Evolutionary conservation across 1,140 invertebrate genomes (phyloP), one percentile per base, ranked within the genome.

Genomic region (Pseudomyrmex cubaensis): DNA sequence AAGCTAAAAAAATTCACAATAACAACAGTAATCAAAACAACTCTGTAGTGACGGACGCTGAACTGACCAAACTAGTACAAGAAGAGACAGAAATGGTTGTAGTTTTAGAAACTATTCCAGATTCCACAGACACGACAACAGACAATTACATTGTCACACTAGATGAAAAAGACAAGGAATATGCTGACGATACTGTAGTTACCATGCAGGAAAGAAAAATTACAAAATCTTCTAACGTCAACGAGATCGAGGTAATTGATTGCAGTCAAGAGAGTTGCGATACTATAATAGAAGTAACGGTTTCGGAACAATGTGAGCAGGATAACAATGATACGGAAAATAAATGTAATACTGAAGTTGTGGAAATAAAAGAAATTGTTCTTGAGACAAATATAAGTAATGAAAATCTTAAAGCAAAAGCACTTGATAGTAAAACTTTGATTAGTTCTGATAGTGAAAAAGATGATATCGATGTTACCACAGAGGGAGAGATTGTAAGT

Each of bases 191-290:
- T 20, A 44, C 44, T 46, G 9, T 35, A 20, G 54, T 52, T 61
- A 59, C 62, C 10, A 4, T 13, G 17, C 50, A 44, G n/a, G 52
- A 75, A 1, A 69, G 77, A 20, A 46, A 83, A 15, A 56, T 84
- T 46, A 22, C 7, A n/a, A 8, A 87, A 66, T 46, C 69, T 25
- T 25, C 22, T 20, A 25, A 82, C 9, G 54, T 78, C 63, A 67
- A 88, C 61, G 54, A 88, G 22, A 72, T 90, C 25, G 86, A 90
- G 54, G 57, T 89, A 2, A 85, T 91, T 54, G 83, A 91, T 35
- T 90, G 87, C 8, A 62, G 50, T 2, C 74, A 87, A 57, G 82
- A 87, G 50, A 73, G 13, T n/a, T 78, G 76, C 5, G 66, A 56
- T 44, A 84, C 87, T 57, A 74, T 83, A 67, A 86, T 89, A 76